Conservation (phyloP, 2,888 invertebrate genomes). For the Apamea epomidion region DNA sequence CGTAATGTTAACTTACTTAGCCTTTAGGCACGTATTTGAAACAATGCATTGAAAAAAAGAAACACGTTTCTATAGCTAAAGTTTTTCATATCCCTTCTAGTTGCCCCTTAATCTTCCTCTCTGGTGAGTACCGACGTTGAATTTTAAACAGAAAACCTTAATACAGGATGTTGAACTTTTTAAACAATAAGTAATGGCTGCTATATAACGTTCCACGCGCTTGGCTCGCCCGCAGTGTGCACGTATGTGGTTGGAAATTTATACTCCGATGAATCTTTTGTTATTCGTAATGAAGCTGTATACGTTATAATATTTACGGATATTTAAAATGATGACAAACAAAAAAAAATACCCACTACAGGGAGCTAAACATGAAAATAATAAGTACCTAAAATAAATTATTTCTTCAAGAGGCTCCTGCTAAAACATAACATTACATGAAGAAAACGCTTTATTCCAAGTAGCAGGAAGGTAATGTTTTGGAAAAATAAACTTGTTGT, state of each 20-base stretch:
- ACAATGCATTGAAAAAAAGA: not conserved
- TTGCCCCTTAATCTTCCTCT: not conserved
- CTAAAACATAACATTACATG: too few species aligned
- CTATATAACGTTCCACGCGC: not conserved
- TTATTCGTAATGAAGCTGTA: not conserved
- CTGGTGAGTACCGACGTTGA: not conserved
- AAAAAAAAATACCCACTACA: not conserved
- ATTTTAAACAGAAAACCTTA: not conserved
- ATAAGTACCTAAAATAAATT: not conserved
- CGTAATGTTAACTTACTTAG: not conserved
- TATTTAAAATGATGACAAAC: not conserved
- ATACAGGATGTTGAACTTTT: not conserved
- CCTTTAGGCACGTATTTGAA: not conserved
- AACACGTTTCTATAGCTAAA: not conserved
- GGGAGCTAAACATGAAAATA: not conserved
- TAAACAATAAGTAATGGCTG: not conserved
- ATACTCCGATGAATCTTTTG: not conserved
- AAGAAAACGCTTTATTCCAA: not conserved
- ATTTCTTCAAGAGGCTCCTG: not conserved
- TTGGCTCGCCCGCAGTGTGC: not conserved
- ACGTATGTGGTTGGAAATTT: not conserved
- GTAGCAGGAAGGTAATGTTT: not conserved
- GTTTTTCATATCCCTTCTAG: not conserved
- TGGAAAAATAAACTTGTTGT: slow-evolving; percentile 25
- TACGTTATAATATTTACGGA: not conserved